Conservation (phyloP, 2,888 invertebrate species). For the Nematopogon swammerdamellus region DNA sequence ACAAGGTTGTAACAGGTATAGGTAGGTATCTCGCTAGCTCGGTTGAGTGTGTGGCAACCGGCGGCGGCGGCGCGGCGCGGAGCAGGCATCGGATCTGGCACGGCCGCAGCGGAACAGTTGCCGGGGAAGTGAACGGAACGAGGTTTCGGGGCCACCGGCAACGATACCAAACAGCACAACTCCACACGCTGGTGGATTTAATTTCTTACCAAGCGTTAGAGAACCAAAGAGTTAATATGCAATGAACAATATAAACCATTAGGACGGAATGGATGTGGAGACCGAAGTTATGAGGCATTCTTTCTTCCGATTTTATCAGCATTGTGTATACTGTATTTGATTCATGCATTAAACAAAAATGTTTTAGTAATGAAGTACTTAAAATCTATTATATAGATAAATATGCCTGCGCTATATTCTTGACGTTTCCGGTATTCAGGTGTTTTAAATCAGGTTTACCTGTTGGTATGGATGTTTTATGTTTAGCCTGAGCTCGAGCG, state of each 20-base stretch:
- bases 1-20: too few species aligned
- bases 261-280: background rate
- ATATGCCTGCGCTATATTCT: background rate
- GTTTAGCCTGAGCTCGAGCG: too few species aligned
- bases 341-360: conserved; percentile 4
- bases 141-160: background rate
- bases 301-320: conserved; percentile 4
- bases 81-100: conserved; percentile 1
- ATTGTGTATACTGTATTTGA: conserved; percentile 2
- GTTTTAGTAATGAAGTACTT: conserved; percentile 1
- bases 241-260: background rate
- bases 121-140: conserved; percentile 3
- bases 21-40: too few species aligned
- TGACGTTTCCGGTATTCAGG: background rate
- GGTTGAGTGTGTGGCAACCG: too few species aligned
- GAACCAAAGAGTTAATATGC: background rate
- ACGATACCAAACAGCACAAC: background rate
- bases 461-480: too few species aligned
- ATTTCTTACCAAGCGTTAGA: too few species aligned
- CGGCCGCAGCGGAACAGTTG: conserved; percentile 1
- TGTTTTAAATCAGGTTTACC: too few species aligned
- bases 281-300: conserved; percentile 2
- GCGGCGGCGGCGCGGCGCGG: background rate
- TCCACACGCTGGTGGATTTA: too few species aligned
- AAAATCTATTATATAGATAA: background rate